These are phyloP conservation scores for Engraulis encrasicolus DNA, from an alignment of 2,113 vertebrate species.

Conservation along the genomic window DNA sequence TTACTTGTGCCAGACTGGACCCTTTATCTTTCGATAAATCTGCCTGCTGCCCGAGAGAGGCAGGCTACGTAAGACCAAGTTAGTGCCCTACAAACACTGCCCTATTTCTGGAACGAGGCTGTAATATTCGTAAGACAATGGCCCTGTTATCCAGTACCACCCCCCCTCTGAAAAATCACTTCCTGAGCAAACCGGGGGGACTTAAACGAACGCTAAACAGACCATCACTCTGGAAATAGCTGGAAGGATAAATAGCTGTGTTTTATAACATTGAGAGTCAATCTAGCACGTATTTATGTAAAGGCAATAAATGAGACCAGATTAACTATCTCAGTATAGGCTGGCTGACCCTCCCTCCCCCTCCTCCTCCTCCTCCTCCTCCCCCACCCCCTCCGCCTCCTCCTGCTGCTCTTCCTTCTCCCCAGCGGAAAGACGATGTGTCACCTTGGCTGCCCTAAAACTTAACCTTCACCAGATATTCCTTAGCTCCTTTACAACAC, in stretches of 20 bases:
- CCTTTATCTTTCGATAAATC: background rate
- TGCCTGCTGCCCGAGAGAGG: slow-evolving; percentile 4
- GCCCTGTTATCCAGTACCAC: slow-evolving; percentile 18
- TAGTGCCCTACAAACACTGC: slow-evolving; percentile 2
- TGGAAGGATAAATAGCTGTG: background rate
- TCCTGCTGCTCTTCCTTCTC: background rate
- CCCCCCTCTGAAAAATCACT: slow-evolving; percentile 3
- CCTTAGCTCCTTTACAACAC: slow-evolving; percentile 12
- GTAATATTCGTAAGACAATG: slow-evolving; percentile 16
- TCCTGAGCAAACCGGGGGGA: background rate
- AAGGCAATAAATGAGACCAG: background rate
- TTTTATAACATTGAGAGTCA: background rate
- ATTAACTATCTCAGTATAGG: background rate
- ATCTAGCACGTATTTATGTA: background rate
- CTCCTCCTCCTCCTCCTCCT: background rate
- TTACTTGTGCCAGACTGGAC: background rate
- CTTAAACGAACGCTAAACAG: background rate
- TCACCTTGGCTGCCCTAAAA: background rate
- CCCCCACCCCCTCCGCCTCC: no score
- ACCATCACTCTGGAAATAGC: background rate
- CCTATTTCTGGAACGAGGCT: background rate
- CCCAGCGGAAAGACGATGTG: background rate
- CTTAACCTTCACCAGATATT: background rate
- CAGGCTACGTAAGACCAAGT: background rate
- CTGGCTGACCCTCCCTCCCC: no score